A percentile compares a stretch with the other conserved stretches of the same genome.
Evolutionary conservation across 2,113 vertebrate genomes (phyloP).

Genomic region (Pelvicachromis taeniatus): DNA sequence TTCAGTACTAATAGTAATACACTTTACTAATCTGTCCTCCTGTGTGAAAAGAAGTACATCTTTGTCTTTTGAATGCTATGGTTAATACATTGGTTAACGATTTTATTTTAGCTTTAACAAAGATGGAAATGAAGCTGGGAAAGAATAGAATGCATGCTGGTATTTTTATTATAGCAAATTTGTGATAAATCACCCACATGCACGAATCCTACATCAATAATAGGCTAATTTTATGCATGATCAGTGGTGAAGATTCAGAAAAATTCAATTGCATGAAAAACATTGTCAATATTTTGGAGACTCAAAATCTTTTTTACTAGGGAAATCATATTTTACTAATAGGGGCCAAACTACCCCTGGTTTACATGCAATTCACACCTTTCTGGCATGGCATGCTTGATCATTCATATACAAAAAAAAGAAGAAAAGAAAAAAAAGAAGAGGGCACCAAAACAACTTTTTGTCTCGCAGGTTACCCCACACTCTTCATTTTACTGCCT

Average conservation of each 20-base stretch:
- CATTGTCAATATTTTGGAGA: not conserved
- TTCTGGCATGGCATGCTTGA: not conserved
- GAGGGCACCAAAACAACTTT: accelerated
- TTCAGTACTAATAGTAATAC: not conserved
- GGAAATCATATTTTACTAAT: not conserved
- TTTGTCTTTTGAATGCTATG: not conserved
- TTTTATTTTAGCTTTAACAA: not conserved
- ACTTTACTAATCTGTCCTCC: not conserved
- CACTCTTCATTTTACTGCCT: not conserved
- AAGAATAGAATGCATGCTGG: not conserved
- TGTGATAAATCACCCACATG: not conserved
- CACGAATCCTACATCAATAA: not conserved
- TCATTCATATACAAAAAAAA: not conserved
- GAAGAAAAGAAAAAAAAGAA: not conserved
- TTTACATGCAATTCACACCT: not conserved
- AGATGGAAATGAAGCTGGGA: not conserved
- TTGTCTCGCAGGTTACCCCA: not conserved
- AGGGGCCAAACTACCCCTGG: not conserved
- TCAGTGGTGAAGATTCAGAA: not conserved
- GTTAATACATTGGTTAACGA: not conserved
- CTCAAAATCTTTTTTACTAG: not conserved
- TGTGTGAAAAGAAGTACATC: not conserved
- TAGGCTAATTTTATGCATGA: not conserved
- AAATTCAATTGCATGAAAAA: not conserved
- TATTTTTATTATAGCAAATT: not conserved